These are phyloP conservation scores for Caenorhabditis elegans DNA, from an alignment of 1,140 invertebrate genomes.

Conservation along the genomic window WBcel235 BX284606.5:6624501-6625000, in stretches of 20 bases:
- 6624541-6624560: neutral
- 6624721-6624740: no score
- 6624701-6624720: no score
- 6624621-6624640: conserved; percentile 61
- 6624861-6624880: no score
- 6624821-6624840: no score
- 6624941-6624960: conserved; percentile 28
- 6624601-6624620: conserved; percentile 62
- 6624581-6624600: conserved; percentile 58
- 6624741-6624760: no score
- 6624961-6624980: conserved; percentile 48
- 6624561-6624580: conserved; percentile 55
- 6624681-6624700: no score
- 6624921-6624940: neutral
- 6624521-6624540: neutral
- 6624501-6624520: neutral
- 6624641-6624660: conserved; percentile 62
- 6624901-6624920: conserved; percentile 35
- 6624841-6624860: no score
- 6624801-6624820: no score
- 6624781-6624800: no score
- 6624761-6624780: no score
- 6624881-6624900: neutral
- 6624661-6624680: no score
- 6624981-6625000: neutral